Evolutionary conservation across 2,888 invertebrate genomes (phyloP).

Genomic region (Hydroisotoma schaefferi): DNA sequence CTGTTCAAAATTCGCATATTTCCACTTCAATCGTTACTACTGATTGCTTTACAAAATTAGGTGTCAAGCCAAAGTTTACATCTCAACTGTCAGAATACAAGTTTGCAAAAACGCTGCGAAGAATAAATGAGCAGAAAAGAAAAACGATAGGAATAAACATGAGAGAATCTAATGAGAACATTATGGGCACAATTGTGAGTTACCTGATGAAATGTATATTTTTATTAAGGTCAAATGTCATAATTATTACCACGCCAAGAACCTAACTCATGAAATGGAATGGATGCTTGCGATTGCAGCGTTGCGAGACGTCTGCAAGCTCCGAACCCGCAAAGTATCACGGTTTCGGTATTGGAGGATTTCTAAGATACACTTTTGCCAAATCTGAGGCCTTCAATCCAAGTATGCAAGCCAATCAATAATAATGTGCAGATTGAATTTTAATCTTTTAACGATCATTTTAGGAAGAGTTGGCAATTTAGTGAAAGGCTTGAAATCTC

Average conservation of each 20-base stretch:
- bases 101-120: conserved; percentile 20
- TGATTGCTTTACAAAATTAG: too few species aligned
- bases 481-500: too few species aligned
- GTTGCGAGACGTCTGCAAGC: background rate
- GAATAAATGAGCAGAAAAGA: background rate
- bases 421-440: too few species aligned
- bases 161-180: background rate
- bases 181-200: background rate
- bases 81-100: conserved; percentile 35
- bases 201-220: conserved; percentile 13
- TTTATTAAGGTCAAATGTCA: background rate
- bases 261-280: background rate
- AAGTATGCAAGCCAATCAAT: too few species aligned
- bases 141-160: background rate
- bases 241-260: background rate
- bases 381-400: conserved; percentile 18
- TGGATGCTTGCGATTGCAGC: background rate
- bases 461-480: too few species aligned
- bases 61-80: conserved; percentile 12
- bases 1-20: too few species aligned
- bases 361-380: conserved; percentile 23
- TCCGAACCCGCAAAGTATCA: conserved; percentile 1
- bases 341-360: conserved; percentile 21
- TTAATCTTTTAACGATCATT: too few species aligned
- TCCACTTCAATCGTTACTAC: too few species aligned